Evolutionary conservation across 2,113 vertebrate genomes (phyloP), one percentile per base, ranked within the genome.

Genomic region (Gopherus flavomarginatus): DNA sequence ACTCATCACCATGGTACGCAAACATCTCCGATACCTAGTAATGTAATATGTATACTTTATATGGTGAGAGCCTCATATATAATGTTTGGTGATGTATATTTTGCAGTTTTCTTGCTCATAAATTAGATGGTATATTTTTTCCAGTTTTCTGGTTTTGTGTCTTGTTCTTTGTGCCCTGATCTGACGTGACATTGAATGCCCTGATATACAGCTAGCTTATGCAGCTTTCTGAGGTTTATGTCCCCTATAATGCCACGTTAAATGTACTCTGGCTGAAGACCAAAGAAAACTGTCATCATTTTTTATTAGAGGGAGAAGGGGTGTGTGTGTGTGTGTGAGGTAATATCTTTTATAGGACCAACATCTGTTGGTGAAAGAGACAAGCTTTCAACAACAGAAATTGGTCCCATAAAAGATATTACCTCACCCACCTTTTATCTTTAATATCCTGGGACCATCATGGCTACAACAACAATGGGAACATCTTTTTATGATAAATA

Each of bases 171-270:
- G 52, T 0, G 1, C 44, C 81, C 65, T 4, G 1, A 87, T 31
- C 47, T 83, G 79, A 65, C 0, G 0, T 83, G 65, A 47, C 72
- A 65, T 42, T 69, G 31, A 85, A 42, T 50, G 86, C 29, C 44
- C 72, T 80, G 77, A 88, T 85, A 85, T 92, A 53, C 3, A 86
- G 72, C 14, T 9, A 69, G 42, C 84, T 97, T 81, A 56, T 50
- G 47, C 17, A 96, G 56, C 62, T 92, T 88, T 38, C n/a, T 86
- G 77, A 89, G n/a, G 77, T 92, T 87, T 88, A 38, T 49, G 65
- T 62, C 56, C 29, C 56, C 11, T 6, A 24, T 57, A 93, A 92
- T 92, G 87, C 82, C n/a, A 29, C 1, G 11, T 91, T 92, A 85
- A 83, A n/a, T 92, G 78, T 86, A 53, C 10, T 80, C 83, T 91